A percentile compares a stretch with the other conserved stretches of the same genome.
Evolutionary conservation across 2,113 vertebrate species (phyloP).

Genomic region (Megaleporinus macrocephalus): DNA sequence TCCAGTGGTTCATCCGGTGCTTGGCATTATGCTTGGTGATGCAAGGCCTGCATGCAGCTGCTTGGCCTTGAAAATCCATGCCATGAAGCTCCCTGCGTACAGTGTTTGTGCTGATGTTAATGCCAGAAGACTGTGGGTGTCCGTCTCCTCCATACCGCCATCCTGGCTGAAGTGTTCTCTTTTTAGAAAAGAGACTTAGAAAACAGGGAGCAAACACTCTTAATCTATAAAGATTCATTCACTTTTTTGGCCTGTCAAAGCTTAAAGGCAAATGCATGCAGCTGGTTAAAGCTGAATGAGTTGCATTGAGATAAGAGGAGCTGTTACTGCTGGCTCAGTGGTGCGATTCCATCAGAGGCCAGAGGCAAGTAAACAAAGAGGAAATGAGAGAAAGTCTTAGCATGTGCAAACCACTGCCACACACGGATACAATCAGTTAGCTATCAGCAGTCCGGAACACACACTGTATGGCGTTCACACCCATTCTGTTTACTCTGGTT

Average conservation of each 20-base stretch:
- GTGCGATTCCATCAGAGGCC: constrained; percentile 30
- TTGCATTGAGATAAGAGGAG: constrained; percentile 42
- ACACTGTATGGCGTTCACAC: constrained; percentile 48
- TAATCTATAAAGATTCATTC: neutral
- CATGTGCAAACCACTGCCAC: constrained; percentile 35
- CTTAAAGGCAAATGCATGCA: neutral
- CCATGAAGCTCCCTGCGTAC: no score
- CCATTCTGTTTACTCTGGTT: constrained; percentile 54
- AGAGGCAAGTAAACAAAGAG: constrained; percentile 40
- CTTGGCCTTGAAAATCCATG: no score
- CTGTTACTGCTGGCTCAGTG: constrained; percentile 16
- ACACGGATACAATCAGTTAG: constrained; percentile 53
- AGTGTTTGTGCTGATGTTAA: no score
- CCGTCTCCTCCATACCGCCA: no score
- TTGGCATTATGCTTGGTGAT: no score
- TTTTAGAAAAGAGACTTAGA: neutral
- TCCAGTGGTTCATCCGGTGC: no score
- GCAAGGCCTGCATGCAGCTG: no score
- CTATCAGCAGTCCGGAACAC: constrained; percentile 51
- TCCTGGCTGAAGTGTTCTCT: no score
- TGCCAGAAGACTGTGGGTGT: no score
- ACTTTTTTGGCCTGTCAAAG: neutral
- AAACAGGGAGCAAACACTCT: neutral
- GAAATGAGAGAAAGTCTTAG: constrained; percentile 30
- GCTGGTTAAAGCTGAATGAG: constrained; percentile 33